Percentiles rank a stretch among this genome's conserved stretches.
phyloP scores from a whole-genome alignment of 2,888 invertebrate genomes.

The Acronicta aceris region DNA sequence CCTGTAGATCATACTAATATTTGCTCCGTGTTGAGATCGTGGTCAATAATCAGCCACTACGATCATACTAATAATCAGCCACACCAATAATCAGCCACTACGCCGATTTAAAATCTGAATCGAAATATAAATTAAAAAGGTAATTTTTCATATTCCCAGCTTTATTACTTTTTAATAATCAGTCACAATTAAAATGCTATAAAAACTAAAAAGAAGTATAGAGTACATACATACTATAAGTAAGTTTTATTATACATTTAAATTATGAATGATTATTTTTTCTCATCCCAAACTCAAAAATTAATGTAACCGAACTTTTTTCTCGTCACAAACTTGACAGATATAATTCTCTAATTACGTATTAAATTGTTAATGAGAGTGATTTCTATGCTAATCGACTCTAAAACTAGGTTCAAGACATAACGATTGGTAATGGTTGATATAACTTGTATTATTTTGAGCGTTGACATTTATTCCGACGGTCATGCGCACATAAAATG shows the following conservation, averaged over 20 bases:
- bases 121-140: not conserved
- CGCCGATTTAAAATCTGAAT: too few relatives aligned
- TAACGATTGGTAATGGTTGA: slow-evolving; percentile 27
- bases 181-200: slow-evolving; percentile 13
- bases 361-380: slow-evolving; percentile 45
- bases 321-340: slow-evolving; percentile 11
- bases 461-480: slow-evolving; percentile 52
- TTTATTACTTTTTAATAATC: slow-evolving; percentile 2
- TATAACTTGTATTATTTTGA: slow-evolving; percentile 52
- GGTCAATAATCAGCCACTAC: too few relatives aligned
- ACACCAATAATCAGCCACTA: too few relatives aligned
- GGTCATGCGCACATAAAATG: slow-evolving; percentile 69
- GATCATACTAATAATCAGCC: too few relatives aligned
- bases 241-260: too few relatives aligned
- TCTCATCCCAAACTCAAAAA: not conserved
- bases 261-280: too few relatives aligned
- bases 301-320: slow-evolving; percentile 3
- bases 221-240: too few relatives aligned
- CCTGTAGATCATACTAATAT: too few relatives aligned
- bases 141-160: not conserved
- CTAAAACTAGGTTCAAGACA: slow-evolving; percentile 39
- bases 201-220: slow-evolving; percentile 9
- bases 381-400: slow-evolving; percentile 53
- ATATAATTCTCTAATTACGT: slow-evolving; percentile 39
- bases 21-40: too few relatives aligned